Conservation (phyloP, 1,140 invertebrate species). For the Calliphora vicina region DNA sequence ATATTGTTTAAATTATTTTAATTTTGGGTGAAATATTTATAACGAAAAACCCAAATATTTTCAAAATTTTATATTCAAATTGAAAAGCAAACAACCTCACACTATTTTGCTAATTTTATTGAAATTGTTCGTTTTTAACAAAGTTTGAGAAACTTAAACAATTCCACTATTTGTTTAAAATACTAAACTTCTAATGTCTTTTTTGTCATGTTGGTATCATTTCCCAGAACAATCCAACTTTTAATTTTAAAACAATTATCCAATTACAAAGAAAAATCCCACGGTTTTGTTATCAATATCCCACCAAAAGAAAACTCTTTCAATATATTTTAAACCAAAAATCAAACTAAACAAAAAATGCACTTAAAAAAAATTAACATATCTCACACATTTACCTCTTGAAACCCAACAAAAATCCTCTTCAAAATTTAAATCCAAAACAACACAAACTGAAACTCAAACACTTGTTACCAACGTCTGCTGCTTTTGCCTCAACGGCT, state of each 20-base stretch:
- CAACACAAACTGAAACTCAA: neutral
- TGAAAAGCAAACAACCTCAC: too few species aligned
- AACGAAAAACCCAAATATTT: too few species aligned
- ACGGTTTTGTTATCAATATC: neutral
- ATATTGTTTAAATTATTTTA: too few species aligned
- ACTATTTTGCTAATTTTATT: too few species aligned
- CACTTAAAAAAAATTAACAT: neutral
- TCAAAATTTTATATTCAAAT: too few species aligned
- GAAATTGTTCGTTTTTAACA: too few species aligned
- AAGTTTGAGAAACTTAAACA: too few species aligned
- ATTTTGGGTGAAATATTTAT: too few species aligned
- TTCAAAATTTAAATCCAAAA: neutral
- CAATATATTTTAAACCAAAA: neutral
- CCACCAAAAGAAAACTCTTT: neutral
- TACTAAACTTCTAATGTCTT: too few species aligned
- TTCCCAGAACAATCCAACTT: neutral
- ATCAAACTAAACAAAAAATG: neutral
- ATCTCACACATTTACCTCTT: neutral
- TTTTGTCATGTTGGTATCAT: neutral
- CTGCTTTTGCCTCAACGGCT: neutral
- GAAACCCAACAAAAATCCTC: neutral
- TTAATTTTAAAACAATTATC: neutral
- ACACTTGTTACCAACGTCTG: neutral
- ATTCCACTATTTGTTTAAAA: too few species aligned
- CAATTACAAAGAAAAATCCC: neutral